phyloP scores from a whole-genome alignment of 2,797 vertebrate genomes.

The Lateolabrax maculatus region DNA sequence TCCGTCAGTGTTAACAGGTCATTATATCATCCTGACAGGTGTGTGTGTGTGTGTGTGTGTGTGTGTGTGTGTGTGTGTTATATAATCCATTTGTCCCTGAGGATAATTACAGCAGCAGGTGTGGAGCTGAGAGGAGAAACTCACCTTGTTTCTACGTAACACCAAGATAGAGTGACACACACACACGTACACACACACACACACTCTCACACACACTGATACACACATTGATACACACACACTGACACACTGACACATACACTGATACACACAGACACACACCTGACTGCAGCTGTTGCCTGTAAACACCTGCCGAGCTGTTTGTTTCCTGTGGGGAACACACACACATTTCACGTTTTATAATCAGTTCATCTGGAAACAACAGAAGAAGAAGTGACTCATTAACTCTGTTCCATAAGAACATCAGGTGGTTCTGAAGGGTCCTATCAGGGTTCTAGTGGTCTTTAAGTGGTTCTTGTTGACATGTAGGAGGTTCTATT shows the following conservation, averaged over 20 bases:
- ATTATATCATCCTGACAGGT: constrained; percentile 35
- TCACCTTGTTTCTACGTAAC: constrained; percentile 45
- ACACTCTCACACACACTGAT: constrained; percentile 11
- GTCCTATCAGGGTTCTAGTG: background rate
- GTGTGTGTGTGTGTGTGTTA: constrained; percentile 15
- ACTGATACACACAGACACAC: background rate
- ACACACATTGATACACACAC: constrained; percentile 18
- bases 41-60: constrained; percentile 12
- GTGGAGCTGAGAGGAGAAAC: constrained; percentile 38
- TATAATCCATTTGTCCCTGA: constrained; percentile 26
- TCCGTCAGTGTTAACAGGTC: constrained; percentile 35
- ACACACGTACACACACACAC: constrained; percentile 15
- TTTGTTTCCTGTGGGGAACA: background rate
- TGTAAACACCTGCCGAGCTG: background rate
- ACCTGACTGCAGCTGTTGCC: constrained; percentile 12
- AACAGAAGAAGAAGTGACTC: background rate
- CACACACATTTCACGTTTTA: background rate
- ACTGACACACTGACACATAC: constrained; percentile 19
- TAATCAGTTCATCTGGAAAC: background rate
- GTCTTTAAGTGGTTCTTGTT: background rate
- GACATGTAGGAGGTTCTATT: background rate
- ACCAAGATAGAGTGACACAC: constrained; percentile 17
- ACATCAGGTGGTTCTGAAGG: background rate
- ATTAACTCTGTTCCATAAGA: background rate
- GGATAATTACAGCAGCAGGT: constrained; percentile 60